Conservation (phyloP, 2,888 invertebrate genomes). For the Acronicta alni region DNA sequence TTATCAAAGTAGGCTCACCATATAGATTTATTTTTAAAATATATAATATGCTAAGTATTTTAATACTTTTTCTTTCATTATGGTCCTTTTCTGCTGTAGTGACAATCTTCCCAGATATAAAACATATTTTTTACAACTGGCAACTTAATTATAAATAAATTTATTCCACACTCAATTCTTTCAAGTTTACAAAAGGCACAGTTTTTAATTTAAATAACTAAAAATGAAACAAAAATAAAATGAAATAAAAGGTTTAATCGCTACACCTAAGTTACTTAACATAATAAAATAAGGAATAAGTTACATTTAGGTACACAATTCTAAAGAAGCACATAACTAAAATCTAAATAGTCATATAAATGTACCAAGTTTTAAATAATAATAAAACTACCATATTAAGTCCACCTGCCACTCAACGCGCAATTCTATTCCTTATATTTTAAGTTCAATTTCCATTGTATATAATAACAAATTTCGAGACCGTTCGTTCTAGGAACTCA, state of each 20-base stretch:
- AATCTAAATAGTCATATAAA: slow-evolving; percentile 5
- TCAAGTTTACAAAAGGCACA: slow-evolving; percentile 28
- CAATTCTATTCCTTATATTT: slow-evolving; percentile 2
- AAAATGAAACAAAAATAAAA: slow-evolving; percentile 27
- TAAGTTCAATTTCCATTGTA: slow-evolving; percentile 4
- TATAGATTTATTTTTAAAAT: neutral
- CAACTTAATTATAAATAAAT: neutral
- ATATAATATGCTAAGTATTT: too few relatives aligned
- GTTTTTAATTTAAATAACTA: slow-evolving; percentile 3
- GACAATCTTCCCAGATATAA: slow-evolving; percentile 2
- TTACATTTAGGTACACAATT: slow-evolving; percentile 30
- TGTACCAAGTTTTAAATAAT: slow-evolving; percentile 5
- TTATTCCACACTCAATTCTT: slow-evolving; percentile 18
- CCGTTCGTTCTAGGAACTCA: slow-evolving; percentile 1
- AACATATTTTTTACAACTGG: too few relatives aligned
- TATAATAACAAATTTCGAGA: neutral
- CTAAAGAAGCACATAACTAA: slow-evolving; percentile 19
- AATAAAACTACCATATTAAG: slow-evolving; percentile 5
- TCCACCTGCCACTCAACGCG: slow-evolving; percentile 11
- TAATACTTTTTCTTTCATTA: too few relatives aligned
- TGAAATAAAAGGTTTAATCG: slow-evolving; percentile 48
- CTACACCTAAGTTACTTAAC: slow-evolving; percentile 50
- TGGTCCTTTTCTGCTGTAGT: neutral
- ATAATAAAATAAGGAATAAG: slow-evolving; percentile 37
- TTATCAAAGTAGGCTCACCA: neutral